phyloP scores from a whole-genome alignment of 53 echinoderm and acorn worm genomes.

The Paracentrotus lividus region DNA sequence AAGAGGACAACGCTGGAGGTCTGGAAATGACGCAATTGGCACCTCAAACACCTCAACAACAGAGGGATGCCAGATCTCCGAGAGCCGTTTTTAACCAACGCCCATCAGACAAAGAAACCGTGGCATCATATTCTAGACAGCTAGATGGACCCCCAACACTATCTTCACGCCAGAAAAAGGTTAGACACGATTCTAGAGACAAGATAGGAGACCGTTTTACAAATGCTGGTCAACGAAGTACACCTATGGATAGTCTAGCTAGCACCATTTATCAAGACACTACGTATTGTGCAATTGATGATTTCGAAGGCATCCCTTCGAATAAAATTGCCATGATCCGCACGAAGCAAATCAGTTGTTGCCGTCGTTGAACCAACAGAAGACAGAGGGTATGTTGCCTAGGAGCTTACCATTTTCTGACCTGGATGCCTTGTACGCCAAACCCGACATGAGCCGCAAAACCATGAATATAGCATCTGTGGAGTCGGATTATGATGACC shows the following conservation, averaged over 20 bases:
- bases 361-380: neutral
- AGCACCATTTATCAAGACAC: neutral
- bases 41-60: neutral
- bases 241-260: neutral
- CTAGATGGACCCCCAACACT: neutral
- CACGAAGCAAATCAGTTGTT: too few relatives aligned
- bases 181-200: neutral
- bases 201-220: too few relatives aligned
- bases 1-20: neutral
- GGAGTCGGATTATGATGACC: neutral
- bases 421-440: neutral
- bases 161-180: neutral
- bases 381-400: neutral
- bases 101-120: neutral
- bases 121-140: neutral
- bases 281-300: neutral
- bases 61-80: neutral
- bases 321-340: neutral
- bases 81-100: neutral
- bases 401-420: neutral
- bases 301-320: neutral
- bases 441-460: constrained; percentile 37
- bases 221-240: neutral
- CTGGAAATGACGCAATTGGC: neutral
- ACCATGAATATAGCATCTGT: neutral